A percentile compares a stretch with the other conserved stretches of the same genome.
These are phyloP conservation scores for Ariopsis seemanni DNA, from an alignment of 2,113 vertebrate genomes.

Conservation along the genomic window DNA sequence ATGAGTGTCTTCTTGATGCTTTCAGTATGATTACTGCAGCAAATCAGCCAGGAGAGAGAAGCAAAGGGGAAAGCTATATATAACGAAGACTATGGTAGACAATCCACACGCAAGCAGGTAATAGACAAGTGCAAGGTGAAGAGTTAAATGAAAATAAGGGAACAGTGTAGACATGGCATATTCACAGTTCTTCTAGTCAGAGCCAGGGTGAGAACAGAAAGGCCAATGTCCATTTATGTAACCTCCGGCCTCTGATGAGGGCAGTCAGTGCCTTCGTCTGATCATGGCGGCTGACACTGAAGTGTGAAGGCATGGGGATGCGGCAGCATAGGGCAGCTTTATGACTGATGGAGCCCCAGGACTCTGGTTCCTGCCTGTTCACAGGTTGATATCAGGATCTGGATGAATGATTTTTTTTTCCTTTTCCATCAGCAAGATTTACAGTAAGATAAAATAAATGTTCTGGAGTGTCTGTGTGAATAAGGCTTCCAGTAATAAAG, in stretches of 20 bases:
- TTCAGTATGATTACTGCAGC: neutral
- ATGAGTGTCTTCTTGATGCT: neutral
- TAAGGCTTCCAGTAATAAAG: constrained; percentile 17
- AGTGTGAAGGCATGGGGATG: constrained; percentile 66
- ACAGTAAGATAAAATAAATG: constrained; percentile 35
- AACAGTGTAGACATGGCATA: constrained; percentile 58
- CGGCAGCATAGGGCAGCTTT: constrained; percentile 60
- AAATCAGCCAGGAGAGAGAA: neutral
- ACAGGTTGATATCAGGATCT: constrained; percentile 49
- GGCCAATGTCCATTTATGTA: constrained; percentile 76
- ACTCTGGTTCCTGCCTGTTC: constrained; percentile 60
- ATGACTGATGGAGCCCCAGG: constrained; percentile 49
- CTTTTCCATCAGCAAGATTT: constrained; percentile 45
- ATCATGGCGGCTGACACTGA: constrained; percentile 70
- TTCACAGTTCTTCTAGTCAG: constrained; percentile 69
- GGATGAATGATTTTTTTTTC: constrained; percentile 42
- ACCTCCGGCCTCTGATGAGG: constrained; percentile 70
- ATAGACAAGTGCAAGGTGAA: neutral
- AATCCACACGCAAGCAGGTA: neutral
- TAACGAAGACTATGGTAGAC: too few species aligned
- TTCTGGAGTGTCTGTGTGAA: constrained; percentile 32
- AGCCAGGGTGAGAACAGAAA: constrained; percentile 70
- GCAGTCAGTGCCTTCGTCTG: constrained; percentile 65
- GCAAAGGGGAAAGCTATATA: neutral
- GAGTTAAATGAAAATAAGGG: neutral